phyloP scores from a whole-genome alignment of 2,888 invertebrate genomes.

The Peribatodes rhomboidaria region DNA sequence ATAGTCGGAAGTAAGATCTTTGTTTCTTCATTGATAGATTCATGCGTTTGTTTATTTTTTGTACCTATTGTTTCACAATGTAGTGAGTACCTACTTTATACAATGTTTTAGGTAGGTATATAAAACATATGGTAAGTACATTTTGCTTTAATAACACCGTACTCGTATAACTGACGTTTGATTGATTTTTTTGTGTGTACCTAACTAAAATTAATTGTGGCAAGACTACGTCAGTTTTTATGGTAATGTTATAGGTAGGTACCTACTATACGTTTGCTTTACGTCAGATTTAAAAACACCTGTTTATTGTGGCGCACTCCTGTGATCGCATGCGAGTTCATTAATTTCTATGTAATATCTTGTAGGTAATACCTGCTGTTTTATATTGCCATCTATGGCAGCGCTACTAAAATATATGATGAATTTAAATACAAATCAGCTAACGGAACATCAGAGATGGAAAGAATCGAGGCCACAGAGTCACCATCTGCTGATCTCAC shows the following conservation, averaged over 20 bases:
- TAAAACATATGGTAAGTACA: too few relatives aligned
- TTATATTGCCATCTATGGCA: constrained; percentile 10
- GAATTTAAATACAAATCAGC: constrained; percentile 56
- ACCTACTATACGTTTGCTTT: constrained; percentile 1
- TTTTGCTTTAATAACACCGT: too few relatives aligned
- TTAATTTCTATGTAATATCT: constrained; percentile 3
- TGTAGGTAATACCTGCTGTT: constrained; percentile 24
- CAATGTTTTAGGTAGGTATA: too few relatives aligned
- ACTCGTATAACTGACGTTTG: too few relatives aligned
- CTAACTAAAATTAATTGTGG: too few relatives aligned
- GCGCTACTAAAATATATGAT: constrained; percentile 36
- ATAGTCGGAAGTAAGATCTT: too few relatives aligned
- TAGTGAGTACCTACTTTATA: too few relatives aligned
- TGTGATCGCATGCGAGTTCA: constrained; percentile 55
- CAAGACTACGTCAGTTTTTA: too few relatives aligned
- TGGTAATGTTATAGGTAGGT: too few relatives aligned
- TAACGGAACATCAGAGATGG: constrained; percentile 70
- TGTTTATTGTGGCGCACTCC: constrained; percentile 44
- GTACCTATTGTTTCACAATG: too few relatives aligned
- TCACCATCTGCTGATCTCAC: constrained; percentile 70
- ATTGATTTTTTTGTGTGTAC: too few relatives aligned
- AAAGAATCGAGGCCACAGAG: constrained; percentile 77
- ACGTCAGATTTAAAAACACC: constrained; percentile 32
- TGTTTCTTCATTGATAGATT: background rate
- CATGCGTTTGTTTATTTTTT: background rate